Conservation (phyloP, 2,113 vertebrate species). For the Psophia crepitans region DNA sequence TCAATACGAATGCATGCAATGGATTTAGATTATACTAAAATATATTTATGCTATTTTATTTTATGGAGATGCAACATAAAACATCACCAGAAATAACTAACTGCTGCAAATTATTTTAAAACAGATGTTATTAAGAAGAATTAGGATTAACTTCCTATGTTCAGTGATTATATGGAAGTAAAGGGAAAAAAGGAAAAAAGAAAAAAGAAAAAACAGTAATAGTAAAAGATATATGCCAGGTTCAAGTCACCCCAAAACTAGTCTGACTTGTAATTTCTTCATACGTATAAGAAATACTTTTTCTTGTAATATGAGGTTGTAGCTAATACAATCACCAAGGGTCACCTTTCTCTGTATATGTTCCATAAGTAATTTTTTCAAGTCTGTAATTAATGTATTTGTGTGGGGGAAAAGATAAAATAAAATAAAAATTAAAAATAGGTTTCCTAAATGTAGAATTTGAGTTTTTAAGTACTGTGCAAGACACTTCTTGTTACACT, state of each 20-base stretch:
- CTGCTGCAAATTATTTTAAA: not conserved
- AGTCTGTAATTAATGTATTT: not conserved
- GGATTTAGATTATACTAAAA: not conserved
- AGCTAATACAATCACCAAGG: not conserved
- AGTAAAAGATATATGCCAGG: not conserved
- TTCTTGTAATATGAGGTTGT: not conserved
- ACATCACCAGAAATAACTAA: not conserved
- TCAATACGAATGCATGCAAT: not conserved
- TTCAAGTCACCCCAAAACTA: not conserved
- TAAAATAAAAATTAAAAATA: too few relatives aligned
- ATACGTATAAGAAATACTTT: not conserved
- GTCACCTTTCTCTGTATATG: not conserved
- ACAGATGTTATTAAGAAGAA: not conserved
- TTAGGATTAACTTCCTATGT: not conserved
- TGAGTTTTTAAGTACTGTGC: not conserved
- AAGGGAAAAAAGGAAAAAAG: not conserved
- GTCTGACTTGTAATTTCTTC: not conserved
- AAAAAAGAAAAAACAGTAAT: not conserved
- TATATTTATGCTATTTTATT: not conserved
- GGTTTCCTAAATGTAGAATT: not conserved
- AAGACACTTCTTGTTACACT: not conserved
- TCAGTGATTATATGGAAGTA: not conserved
- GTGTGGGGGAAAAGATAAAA: not conserved
- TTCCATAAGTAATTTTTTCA: not conserved
- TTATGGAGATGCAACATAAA: not conserved